Conservation (phyloP, 2,797 vertebrate species). For the Lophius americanus region DNA sequence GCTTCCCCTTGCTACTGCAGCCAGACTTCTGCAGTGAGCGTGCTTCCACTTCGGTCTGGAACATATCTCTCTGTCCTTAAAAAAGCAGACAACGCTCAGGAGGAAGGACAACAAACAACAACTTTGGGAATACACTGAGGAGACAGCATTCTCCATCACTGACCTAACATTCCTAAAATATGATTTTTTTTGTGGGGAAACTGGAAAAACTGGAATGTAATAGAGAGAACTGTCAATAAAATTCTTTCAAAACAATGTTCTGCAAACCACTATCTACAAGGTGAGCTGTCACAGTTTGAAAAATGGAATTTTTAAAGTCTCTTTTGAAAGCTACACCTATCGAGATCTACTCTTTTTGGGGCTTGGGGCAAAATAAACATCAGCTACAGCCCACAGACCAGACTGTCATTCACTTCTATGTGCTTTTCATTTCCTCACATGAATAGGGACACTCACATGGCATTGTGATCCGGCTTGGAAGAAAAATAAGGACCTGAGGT, state of each 20-base stretch:
- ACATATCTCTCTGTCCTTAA: slow-evolving; percentile 44
- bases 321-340: slow-evolving; percentile 7
- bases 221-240: no score
- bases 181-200: neutral
- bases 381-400: slow-evolving; percentile 9
- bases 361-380: slow-evolving; percentile 18
- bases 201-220: neutral
- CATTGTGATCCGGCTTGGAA: slow-evolving; percentile 20
- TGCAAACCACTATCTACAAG: neutral
- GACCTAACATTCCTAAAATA: neutral
- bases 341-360: neutral
- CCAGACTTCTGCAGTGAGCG: slow-evolving; percentile 56
- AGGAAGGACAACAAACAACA: neutral
- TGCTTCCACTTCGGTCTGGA: slow-evolving; percentile 51
- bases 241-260: no score
- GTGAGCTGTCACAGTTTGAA: neutral
- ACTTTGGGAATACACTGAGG: neutral
- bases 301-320: neutral
- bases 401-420: slow-evolving; percentile 24
- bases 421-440: slow-evolving; percentile 43
- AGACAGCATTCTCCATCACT: neutral
- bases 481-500: slow-evolving; percentile 26
- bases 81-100: slow-evolving; percentile 26
- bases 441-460: slow-evolving; percentile 11
- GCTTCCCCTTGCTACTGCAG: slow-evolving; percentile 66